phyloP scores from a whole-genome alignment of 2,113 vertebrate species.

The Microtus richardsoni region DNA sequence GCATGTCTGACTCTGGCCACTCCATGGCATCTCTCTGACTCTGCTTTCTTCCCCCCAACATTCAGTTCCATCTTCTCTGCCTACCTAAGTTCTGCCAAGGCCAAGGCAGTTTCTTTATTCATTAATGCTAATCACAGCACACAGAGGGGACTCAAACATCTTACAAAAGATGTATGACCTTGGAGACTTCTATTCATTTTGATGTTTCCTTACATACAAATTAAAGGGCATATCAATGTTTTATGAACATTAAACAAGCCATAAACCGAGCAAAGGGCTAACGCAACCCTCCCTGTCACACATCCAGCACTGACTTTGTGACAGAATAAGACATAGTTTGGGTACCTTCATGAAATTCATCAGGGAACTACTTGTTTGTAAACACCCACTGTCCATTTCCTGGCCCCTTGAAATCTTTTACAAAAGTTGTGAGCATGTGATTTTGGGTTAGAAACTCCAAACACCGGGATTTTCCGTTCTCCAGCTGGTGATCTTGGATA shows the following conservation, averaged over 20 bases:
- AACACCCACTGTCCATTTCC: neutral
- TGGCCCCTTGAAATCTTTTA: neutral
- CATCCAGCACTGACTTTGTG: neutral
- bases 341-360: neutral
- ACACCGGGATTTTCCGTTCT: neutral
- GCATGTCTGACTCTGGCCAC: no score
- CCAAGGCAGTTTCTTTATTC: no score
- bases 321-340: neutral
- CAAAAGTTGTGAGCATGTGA: neutral
- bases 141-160: no score
- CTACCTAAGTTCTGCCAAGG: no score
- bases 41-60: no score
- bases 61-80: no score
- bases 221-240: neutral
- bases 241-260: neutral
- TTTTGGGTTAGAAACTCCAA: neutral
- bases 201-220: neutral
- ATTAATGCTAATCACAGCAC: no score
- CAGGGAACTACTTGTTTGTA: neutral
- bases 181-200: neutral
- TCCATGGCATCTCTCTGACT: no score
- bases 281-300: neutral
- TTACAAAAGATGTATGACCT: neutral
- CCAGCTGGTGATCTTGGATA: neutral
- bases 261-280: neutral